phyloP scores from a whole-genome alignment of 1,140 invertebrate species.

The Drosophila murphyi region DNA sequence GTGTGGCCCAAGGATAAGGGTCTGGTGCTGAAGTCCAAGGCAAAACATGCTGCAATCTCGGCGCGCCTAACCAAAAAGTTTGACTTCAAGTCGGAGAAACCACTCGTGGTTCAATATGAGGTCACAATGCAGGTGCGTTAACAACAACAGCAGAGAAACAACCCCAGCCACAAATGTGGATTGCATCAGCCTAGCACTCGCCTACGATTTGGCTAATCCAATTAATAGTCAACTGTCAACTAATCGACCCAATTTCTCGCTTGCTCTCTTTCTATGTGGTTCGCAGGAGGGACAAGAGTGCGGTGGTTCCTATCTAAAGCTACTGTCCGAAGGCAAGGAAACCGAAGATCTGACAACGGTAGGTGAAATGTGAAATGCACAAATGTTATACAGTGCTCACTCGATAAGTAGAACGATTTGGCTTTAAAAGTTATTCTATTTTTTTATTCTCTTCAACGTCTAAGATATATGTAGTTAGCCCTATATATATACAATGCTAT shows the following conservation, averaged over 20 bases:
- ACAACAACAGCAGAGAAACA: background rate
- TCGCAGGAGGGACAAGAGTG: slow-evolving; percentile 96
- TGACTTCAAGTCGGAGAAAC: slow-evolving; percentile 92
- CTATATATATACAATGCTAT: too few species aligned
- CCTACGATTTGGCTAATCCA: slow-evolving; percentile 61
- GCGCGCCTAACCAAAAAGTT: slow-evolving; percentile 92
- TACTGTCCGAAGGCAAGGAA: slow-evolving; percentile 89
- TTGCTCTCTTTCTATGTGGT: slow-evolving; percentile 14
- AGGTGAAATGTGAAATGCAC: slow-evolving; percentile 22
- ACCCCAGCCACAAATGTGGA: slow-evolving; percentile 22
- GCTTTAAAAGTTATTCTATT: too few species aligned
- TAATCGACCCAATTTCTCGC: slow-evolving; percentile 55
- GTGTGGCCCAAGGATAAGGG: slow-evolving; percentile 93
- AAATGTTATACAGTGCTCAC: too few species aligned
- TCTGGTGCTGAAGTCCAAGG: slow-evolving; percentile 96
- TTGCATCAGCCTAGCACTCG: slow-evolving; percentile 64
- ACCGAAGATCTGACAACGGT: slow-evolving; percentile 89
- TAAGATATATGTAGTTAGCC: too few species aligned
- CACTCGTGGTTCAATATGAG: slow-evolving; percentile 97
- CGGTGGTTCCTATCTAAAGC: slow-evolving; percentile 98
- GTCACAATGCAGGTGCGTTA: slow-evolving; percentile 88
- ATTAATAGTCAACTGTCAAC: slow-evolving; percentile 66
- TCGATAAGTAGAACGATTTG: too few species aligned
- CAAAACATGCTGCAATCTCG: slow-evolving; percentile 97
- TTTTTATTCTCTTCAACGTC: too few species aligned